These are phyloP conservation scores for Conopomorpha cramerella DNA, from an alignment of 1,140 invertebrate genomes.

Conservation along the genomic window DNA sequence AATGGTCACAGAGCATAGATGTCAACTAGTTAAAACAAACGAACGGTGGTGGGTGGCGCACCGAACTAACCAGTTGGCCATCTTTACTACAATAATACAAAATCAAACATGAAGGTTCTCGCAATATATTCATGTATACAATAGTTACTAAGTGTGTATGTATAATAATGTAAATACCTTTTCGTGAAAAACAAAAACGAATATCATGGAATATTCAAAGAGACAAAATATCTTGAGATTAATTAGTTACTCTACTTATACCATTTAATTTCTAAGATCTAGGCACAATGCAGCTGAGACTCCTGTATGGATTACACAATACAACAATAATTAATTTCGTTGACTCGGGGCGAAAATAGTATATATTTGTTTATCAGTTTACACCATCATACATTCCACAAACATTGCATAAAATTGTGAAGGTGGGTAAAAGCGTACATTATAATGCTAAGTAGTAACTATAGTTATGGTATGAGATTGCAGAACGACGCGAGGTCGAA, in stretches of 20 bases:
- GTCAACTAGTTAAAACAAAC: slow-evolving; percentile 38
- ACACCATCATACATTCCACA: slow-evolving; percentile 38
- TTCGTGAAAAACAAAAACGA: slow-evolving; percentile 58
- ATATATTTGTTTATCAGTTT: slow-evolving; percentile 21
- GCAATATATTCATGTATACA: slow-evolving; percentile 60
- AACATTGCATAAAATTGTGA: no score
- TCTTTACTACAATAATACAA: slow-evolving; percentile 49
- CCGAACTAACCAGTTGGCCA: slow-evolving; percentile 46
- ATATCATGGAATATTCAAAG: slow-evolving; percentile 62
- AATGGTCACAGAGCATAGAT: slow-evolving; percentile 53
- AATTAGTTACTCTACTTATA: slow-evolving; percentile 55
- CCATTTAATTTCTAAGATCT: slow-evolving; percentile 62
- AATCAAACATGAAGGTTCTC: slow-evolving; percentile 45
- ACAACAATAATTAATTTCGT: slow-evolving; percentile 61
- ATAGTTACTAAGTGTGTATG: slow-evolving; percentile 57
- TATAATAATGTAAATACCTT: slow-evolving; percentile 60
- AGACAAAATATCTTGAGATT: slow-evolving; percentile 62
- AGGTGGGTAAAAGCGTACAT: no score
- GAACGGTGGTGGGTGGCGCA: slow-evolving; percentile 20
- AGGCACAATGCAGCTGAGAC: slow-evolving; percentile 62
- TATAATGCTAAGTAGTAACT: slow-evolving; percentile 16
- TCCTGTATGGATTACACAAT: slow-evolving; percentile 57
- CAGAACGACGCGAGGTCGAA: no score
- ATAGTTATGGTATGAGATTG: slow-evolving; percentile 5
- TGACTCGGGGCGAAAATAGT: slow-evolving; percentile 51